Evolutionary conservation across 2,888 invertebrate genomes (phyloP), one percentile per base, ranked within the genome.

Genomic region (Fragum fragum): DNA sequence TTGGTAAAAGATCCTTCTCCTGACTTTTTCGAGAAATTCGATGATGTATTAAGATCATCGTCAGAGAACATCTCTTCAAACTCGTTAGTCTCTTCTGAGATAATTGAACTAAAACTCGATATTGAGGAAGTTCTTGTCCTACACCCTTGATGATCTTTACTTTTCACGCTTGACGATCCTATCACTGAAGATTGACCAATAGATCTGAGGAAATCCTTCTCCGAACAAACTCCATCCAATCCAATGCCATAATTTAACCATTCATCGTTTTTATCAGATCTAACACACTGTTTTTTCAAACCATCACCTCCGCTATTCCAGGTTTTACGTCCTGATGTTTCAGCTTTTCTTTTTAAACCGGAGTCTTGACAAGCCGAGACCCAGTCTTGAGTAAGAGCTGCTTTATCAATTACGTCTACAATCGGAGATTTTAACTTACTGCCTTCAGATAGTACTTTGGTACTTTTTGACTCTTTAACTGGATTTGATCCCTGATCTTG

Each of bases 51-150:
- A 0, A 69, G 18, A 23, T 85, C 85, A 70, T 80, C 80, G 29
- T 85, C 85, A 52, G 74, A 80, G 5, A 74, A 21, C 23, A 83
- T 79, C 36, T 85, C 85, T 52, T 85, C 82, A 71, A 78, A 80
- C n/a, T 81, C 85, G 47, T 78, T 74, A 16, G 85, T 79, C 70
- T 85, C 77, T 6, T 79, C 77, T 1, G 85, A 82, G 16, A 81
- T 21, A 21, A 42, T 61, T 16, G 85, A 81, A 32, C 74, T 75
- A 16, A 85, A 52, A 23, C 74, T 70, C 16, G 83, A 83, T 7
- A 74, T 52, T 6, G 79, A 59, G 6, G 76, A 69, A 1, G 66
- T 42, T 18, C 66, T 28, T 39, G 66, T 47, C 63, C 73, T 29
- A 36, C 36, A 52, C 11, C 47, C 63, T n/a, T 57, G 39, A 57